Percentiles rank a stretch among this genome's conserved stretches.
These are phyloP conservation scores for Nycticorax nycticorax DNA, from an alignment of 2,113 vertebrate genomes.

Conservation along the genomic window DNA sequence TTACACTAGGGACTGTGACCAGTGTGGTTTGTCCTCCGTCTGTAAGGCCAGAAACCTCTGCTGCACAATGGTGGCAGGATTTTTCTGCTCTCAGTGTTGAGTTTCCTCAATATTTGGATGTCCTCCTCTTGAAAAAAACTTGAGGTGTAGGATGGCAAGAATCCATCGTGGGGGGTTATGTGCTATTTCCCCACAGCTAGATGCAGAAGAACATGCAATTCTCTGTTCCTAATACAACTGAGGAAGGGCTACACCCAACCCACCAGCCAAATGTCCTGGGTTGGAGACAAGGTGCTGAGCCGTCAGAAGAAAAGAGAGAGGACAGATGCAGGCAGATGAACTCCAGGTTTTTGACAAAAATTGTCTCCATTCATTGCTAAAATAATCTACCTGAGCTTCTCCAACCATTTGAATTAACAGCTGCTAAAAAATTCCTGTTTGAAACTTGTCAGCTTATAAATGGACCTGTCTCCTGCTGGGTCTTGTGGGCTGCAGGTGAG, in stretches of 20 bases:
- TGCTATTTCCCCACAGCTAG: accelerated
- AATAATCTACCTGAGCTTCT: background rate
- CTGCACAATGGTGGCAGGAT: accelerated
- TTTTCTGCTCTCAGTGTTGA: background rate
- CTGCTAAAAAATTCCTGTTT: background rate
- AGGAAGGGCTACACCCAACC: background rate
- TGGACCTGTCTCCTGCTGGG: background rate
- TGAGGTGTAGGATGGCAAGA: background rate
- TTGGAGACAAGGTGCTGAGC: background rate
- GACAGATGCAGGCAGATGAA: background rate
- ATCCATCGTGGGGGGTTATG: background rate
- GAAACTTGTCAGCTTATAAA: background rate
- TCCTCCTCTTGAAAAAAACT: background rate
- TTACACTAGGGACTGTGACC: background rate
- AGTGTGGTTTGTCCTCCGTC: accelerated
- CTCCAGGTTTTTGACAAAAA: background rate
- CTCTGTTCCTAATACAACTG: background rate
- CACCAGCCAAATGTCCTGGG: background rate
- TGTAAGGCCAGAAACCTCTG: background rate
- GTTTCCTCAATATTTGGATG: background rate
- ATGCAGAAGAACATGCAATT: too few relatives aligned
- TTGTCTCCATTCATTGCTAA: background rate
- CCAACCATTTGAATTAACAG: background rate
- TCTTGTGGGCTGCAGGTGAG: background rate
- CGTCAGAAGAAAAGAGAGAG: background rate